Evolutionary conservation across 2,888 invertebrate species (phyloP).

Genomic region (Biston betularia): DNA sequence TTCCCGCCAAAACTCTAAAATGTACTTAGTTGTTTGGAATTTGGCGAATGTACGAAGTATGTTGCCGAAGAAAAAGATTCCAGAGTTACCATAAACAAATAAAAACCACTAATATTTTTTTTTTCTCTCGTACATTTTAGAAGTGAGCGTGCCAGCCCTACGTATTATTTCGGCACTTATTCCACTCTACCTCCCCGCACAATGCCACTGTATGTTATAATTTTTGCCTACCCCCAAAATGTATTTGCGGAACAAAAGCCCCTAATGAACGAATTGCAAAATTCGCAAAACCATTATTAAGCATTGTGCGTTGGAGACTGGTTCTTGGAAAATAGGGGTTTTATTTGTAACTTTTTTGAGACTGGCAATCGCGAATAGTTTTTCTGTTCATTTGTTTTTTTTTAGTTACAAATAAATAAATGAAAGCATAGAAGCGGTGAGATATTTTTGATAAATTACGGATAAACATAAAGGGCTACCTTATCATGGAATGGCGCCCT

Average conservation of each 20-base stretch:
- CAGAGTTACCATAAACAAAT: no score
- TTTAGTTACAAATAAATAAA: no score
- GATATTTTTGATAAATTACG: background rate
- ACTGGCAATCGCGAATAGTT: conserved; percentile 4
- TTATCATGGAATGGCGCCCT: no score
- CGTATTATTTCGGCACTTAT: conserved; percentile 69
- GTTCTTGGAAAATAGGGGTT: conserved; percentile 29
- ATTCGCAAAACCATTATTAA: conserved; percentile 82
- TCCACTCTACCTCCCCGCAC: conserved; percentile 68
- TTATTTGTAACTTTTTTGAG: conserved; percentile 9
- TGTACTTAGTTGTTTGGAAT: no score
- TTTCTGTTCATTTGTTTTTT: background rate
- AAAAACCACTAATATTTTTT: no score
- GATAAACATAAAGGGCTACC: no score
- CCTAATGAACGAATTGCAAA: conserved; percentile 84
- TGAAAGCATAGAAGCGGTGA: no score
- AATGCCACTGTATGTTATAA: conserved; percentile 83
- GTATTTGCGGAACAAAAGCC: conserved; percentile 81
- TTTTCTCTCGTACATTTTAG: background rate
- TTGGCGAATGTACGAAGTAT: no score
- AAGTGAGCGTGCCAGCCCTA: conserved; percentile 61
- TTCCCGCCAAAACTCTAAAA: no score
- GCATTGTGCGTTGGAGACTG: conserved; percentile 70
- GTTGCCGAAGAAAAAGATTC: no score
- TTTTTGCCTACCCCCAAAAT: conserved; percentile 83